Conservation (phyloP, 2,113 vertebrate species). For the Ovis canadensis region DNA sequence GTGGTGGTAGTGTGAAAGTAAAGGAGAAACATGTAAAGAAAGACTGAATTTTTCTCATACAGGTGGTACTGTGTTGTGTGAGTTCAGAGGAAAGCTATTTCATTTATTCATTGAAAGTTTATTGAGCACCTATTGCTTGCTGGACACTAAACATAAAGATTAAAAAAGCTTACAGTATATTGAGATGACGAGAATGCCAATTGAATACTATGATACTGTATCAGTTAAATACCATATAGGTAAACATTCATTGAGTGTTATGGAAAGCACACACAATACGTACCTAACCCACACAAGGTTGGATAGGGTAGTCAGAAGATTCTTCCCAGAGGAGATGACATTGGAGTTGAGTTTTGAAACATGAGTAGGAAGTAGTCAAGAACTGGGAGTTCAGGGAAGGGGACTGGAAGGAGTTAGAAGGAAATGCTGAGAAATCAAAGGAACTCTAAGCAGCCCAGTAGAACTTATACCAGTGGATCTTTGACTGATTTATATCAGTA, state of each 20-base stretch:
- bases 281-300: neutral
- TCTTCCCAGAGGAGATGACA: neutral
- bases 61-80: neutral
- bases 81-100: neutral
- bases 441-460: neutral
- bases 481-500: neutral
- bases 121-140: neutral
- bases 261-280: neutral
- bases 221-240: neutral
- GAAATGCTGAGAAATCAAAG: neutral
- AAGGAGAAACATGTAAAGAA: neutral
- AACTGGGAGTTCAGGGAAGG: neutral
- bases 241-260: neutral
- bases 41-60: neutral
- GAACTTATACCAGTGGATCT: neutral
- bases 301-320: neutral
- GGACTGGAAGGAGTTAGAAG: neutral
- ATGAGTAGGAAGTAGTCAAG: neutral
- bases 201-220: neutral
- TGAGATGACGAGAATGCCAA: neutral
- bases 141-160: neutral
- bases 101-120: neutral
- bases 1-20: neutral
- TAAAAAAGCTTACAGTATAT: neutral
- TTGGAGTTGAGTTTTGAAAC: neutral